Conservation (phyloP, 2,797 vertebrate species). For the Mallotus villosus region DNA sequence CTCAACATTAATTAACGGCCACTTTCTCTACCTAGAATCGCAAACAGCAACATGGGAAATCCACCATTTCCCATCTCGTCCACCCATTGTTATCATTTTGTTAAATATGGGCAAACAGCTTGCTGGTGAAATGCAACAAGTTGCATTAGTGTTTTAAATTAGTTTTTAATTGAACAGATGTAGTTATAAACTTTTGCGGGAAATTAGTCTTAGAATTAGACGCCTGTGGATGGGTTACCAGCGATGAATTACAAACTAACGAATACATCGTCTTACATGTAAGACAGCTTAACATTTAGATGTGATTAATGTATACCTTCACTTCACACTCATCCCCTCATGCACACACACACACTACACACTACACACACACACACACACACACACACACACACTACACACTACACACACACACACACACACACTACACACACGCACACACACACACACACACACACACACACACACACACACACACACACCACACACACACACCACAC, state of each 20-base stretch:
- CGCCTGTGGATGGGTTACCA: slow-evolving; percentile 4
- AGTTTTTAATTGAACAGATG: neutral
- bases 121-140: neutral
- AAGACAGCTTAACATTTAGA: neutral
- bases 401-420: too few species aligned
- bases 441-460: too few species aligned
- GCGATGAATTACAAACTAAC: neutral
- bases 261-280: neutral
- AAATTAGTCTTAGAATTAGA: slow-evolving; percentile 34
- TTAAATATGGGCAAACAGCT: neutral
- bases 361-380: slow-evolving; percentile 31
- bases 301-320: neutral
- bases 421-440: too few species aligned
- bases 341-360: slow-evolving; percentile 35
- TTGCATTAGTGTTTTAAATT: neutral
- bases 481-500: too few species aligned
- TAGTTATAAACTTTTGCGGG: slow-evolving; percentile 39
- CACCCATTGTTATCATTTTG: neutral
- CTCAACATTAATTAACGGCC: slow-evolving; percentile 11
- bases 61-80: neutral
- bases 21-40: slow-evolving; percentile 1
- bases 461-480: too few species aligned
- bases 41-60: neutral
- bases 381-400: too few species aligned
- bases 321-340: slow-evolving; percentile 23